Evolutionary conservation across 2,113 vertebrate genomes (phyloP).

Genomic region (Smithornis capensis): DNA sequence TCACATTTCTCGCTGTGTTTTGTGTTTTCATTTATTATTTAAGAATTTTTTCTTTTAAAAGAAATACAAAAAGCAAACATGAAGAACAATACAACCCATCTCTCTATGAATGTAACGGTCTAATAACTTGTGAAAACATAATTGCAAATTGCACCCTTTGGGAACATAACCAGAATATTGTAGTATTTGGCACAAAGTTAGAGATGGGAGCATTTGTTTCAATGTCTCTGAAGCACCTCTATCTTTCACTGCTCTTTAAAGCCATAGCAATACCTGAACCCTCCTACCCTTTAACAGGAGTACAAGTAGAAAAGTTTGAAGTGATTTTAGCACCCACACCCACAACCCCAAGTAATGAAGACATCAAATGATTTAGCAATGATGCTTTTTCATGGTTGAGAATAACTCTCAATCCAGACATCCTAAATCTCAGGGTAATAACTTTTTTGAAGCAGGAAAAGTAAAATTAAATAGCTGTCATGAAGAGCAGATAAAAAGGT

Average conservation of each 20-base stretch:
- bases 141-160: background rate
- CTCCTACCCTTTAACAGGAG: background rate
- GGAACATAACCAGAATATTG: background rate
- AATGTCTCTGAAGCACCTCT: background rate
- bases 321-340: background rate
- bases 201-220: background rate
- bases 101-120: background rate
- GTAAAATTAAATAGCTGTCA: background rate
- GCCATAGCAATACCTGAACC: background rate
- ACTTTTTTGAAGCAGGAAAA: background rate
- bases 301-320: background rate
- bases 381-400: background rate
- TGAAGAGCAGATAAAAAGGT: background rate
- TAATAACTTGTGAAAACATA: background rate
- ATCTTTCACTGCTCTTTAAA: background rate
- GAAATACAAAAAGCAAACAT: background rate
- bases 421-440: background rate
- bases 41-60: background rate
- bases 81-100: background rate
- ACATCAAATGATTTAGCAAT: background rate
- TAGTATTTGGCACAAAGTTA: background rate
- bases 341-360: background rate
- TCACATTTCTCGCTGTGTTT: fast-evolving
- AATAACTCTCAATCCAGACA: background rate
- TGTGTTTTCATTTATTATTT: background rate